phyloP scores from a whole-genome alignment of 2,888 invertebrate genomes.

The Drosophila yooni region DNA sequence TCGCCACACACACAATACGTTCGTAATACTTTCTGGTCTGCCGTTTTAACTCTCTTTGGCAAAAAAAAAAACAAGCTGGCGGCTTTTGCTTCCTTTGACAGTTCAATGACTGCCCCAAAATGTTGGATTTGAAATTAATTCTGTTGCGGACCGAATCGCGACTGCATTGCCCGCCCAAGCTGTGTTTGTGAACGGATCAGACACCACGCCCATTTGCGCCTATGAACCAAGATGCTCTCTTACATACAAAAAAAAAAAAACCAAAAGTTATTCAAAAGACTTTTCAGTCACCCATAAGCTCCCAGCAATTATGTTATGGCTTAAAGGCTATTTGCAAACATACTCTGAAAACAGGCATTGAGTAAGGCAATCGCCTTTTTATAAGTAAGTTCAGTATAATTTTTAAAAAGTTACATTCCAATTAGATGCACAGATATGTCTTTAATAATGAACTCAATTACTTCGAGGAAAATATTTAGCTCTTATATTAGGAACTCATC shows the following conservation, averaged over 20 bases:
- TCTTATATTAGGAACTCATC: not conserved
- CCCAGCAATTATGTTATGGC: not conserved
- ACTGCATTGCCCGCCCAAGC: conserved; percentile 15
- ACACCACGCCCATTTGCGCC: conserved; percentile 8
- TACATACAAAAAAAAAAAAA: not conserved
- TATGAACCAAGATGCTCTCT: not conserved
- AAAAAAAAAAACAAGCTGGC: conserved; percentile 10
- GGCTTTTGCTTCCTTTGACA: conserved; percentile 39
- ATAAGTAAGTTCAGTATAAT: not conserved
- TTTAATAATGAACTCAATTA: not conserved
- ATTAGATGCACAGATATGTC: not conserved
- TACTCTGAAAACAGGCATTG: not conserved
- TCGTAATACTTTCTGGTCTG: conserved; percentile 16
- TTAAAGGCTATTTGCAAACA: not conserved
- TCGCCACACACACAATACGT: conserved; percentile 6
- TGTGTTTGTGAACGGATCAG: conserved; percentile 10
- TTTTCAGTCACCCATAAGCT: conserved; percentile 1
- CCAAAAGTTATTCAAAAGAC: not conserved
- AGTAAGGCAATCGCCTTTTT: not conserved
- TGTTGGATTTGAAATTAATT: conserved; percentile 37
- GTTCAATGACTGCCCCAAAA: conserved; percentile 42
- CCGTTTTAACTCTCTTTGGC: conserved; percentile 17
- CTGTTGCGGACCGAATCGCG: conserved; percentile 13
- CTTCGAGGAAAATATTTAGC: not conserved
- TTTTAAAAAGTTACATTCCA: not conserved